Evolutionary conservation across 1,140 invertebrate species (phyloP).

Genomic region (Zelostemma sp.): DNA sequence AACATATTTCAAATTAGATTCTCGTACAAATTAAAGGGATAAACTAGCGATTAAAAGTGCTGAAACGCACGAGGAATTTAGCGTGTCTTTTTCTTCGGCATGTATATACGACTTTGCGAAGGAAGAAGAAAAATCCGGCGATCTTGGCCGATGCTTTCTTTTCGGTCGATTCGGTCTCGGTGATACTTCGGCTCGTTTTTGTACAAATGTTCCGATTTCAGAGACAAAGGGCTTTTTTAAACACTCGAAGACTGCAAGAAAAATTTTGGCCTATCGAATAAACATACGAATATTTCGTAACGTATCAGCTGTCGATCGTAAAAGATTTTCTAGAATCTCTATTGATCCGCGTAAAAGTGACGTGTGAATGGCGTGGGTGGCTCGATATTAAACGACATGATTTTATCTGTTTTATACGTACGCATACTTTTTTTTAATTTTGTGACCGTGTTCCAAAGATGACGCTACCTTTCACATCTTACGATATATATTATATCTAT

Average conservation of each 20-base stretch:
- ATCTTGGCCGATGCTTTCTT: not conserved
- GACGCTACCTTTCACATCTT: not conserved
- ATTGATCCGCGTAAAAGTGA: not conserved
- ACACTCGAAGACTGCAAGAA: slow-evolving; percentile 59
- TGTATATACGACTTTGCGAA: not conserved
- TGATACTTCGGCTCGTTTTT: slow-evolving; percentile 18
- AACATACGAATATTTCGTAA: slow-evolving; percentile 48
- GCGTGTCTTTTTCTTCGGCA: slow-evolving; percentile 18
- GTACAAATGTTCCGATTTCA: slow-evolving; percentile 32
- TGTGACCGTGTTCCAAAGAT: not conserved
- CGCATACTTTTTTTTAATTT: not conserved
- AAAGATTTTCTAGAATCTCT: slow-evolving; percentile 11
- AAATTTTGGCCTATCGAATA: slow-evolving; percentile 59
- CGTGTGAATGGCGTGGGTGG: not conserved
- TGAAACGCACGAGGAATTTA: not conserved
- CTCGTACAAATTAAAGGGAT: not conserved
- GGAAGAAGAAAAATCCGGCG: not conserved
- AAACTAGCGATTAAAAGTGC: not conserved
- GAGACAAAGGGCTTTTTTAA: slow-evolving; percentile 32
- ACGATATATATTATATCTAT: not conserved
- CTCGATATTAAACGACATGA: too few species aligned
- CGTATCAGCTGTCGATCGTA: slow-evolving; percentile 39
- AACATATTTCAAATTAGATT: slow-evolving; percentile 5
- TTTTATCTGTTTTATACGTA: slow-evolving; percentile 7
- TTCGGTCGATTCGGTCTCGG: too few species aligned